Conservation (phyloP, 53 echinoderm and acorn worm species). For the Apostichopus leukothele region DNA sequence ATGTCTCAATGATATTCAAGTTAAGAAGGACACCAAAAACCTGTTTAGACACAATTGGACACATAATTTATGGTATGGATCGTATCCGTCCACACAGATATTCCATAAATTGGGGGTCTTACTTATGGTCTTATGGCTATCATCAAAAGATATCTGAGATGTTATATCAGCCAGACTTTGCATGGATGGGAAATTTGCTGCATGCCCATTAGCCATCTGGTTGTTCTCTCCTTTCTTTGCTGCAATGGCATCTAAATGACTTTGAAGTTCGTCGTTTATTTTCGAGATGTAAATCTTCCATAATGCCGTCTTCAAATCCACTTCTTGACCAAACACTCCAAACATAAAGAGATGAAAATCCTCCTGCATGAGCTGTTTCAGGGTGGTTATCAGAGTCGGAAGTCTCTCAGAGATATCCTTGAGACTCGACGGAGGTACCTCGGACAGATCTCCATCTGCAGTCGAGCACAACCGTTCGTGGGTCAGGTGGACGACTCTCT, state of each 20-base stretch:
- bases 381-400: background rate
- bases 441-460: background rate
- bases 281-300: conserved; percentile 72
- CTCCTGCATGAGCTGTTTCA: conserved; percentile 66
- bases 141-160: conserved; percentile 29
- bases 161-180: conserved; percentile 1
- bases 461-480: background rate
- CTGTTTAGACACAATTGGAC: too few relatives aligned
- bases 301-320: conserved; percentile 42
- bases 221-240: conserved; percentile 13
- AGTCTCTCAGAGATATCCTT: background rate
- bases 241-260: conserved; percentile 62
- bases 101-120: too few relatives aligned
- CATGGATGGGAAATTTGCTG: background rate
- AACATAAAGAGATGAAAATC: conserved; percentile 75
- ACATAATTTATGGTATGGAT: too few relatives aligned
- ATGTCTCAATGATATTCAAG: too few relatives aligned
- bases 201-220: conserved; percentile 27
- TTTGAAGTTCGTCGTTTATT: conserved; percentile 63
- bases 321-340: conserved; percentile 73
- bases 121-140: background rate
- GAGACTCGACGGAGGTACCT: background rate
- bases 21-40: too few relatives aligned
- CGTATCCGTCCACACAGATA: too few relatives aligned
- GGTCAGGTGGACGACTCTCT: conserved; percentile 6